Percentiles rank a stretch among this genome's conserved stretches.
These are phyloP conservation scores for Vireo altiloquus DNA, from an alignment of 2,113 vertebrate genomes.

Conservation along the genomic window DNA sequence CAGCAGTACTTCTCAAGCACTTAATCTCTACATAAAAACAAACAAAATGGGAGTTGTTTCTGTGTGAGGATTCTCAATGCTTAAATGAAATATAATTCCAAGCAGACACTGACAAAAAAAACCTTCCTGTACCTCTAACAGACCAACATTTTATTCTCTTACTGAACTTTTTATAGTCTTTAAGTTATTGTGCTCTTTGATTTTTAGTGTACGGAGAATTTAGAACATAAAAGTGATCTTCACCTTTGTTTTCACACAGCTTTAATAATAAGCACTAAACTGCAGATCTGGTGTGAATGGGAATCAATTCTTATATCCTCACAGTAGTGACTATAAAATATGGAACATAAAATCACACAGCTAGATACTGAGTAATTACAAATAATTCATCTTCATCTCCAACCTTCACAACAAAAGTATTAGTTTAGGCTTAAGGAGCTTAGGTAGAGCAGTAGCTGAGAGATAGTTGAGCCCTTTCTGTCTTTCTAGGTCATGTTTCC, in stretches of 20 bases:
- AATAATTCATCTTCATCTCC: background rate
- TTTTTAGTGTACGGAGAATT: background rate
- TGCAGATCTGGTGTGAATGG: background rate
- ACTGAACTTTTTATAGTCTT: background rate
- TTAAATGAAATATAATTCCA: background rate
- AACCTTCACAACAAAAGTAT: background rate
- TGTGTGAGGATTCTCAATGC: background rate
- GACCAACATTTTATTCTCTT: background rate
- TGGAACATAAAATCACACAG: background rate
- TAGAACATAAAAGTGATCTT: background rate
- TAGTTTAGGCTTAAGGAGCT: background rate
- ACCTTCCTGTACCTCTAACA: background rate
- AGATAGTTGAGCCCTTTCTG: background rate
- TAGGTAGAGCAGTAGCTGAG: background rate
- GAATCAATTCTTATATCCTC: background rate
- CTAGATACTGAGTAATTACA: background rate
- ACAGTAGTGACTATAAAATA: background rate
- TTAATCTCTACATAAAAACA: background rate
- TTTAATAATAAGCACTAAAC: background rate
- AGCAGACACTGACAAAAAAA: fast-evolving
- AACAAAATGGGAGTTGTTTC: background rate
- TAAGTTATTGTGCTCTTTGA: background rate
- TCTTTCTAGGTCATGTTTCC: background rate
- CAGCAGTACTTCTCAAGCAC: background rate
- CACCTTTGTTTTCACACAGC: background rate